phyloP scores from a whole-genome alignment of 1,140 invertebrate species.

The Lasioglossum albipes region DNA sequence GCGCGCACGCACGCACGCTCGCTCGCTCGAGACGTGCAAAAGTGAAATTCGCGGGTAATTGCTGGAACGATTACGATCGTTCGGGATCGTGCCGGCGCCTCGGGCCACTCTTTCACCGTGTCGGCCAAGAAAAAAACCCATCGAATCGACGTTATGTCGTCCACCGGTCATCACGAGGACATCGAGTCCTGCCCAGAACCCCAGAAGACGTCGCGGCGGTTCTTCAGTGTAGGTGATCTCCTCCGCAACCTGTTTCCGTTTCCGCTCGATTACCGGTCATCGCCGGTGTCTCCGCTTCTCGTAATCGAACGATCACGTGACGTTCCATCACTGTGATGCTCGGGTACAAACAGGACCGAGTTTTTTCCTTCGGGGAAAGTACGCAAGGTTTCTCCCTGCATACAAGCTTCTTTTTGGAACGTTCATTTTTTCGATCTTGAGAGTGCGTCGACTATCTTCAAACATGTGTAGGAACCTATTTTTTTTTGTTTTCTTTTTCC shows the following conservation, averaged over 20 bases:
- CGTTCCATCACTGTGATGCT: background rate
- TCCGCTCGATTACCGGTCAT: background rate
- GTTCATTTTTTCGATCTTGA: too few relatives aligned
- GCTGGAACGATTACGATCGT: constrained; percentile 47
- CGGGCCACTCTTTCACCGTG: constrained; percentile 36
- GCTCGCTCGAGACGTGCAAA: constrained; percentile 46
- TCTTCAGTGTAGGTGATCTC: constrained; percentile 34
- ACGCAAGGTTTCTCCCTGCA: too few relatives aligned
- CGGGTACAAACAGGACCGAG: too few relatives aligned
- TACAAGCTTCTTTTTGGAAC: too few relatives aligned
- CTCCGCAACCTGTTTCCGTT: background rate
- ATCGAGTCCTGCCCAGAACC: constrained; percentile 38
- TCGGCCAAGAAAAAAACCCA: background rate
- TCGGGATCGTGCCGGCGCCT: constrained; percentile 38
- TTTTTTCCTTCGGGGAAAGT: too few relatives aligned
- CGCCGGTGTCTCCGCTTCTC: background rate
- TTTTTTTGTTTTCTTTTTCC: too few relatives aligned
- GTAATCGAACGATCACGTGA: background rate
- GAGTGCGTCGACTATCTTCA: too few relatives aligned
- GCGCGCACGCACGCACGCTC: background rate
- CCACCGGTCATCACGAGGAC: constrained; percentile 21
- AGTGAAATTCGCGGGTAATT: constrained; percentile 63
- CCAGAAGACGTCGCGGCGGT: background rate
- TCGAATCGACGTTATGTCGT: constrained; percentile 24
- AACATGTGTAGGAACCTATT: too few relatives aligned